Conservation (phyloP, 2,797 vertebrate genomes). For the Rallus crepitans region DNA sequence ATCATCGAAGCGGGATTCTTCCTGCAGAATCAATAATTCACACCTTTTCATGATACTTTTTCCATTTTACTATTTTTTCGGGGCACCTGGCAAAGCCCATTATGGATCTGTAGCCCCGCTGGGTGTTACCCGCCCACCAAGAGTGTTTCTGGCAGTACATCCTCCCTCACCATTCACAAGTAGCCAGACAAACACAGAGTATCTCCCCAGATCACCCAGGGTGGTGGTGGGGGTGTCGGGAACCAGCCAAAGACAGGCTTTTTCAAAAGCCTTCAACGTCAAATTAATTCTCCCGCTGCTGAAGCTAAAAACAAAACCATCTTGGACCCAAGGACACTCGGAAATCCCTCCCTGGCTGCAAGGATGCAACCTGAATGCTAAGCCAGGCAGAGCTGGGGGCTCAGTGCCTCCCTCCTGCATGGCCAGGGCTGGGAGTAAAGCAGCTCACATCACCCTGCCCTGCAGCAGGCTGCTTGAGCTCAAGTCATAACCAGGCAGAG, state of each 20-base stretch:
- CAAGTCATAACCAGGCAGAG: neutral
- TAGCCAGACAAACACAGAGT: neutral
- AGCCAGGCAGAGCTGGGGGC: neutral
- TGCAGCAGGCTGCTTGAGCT: neutral
- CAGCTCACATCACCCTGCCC: neutral
- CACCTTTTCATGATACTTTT: neutral
- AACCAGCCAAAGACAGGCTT: neutral
- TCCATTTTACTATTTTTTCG: neutral
- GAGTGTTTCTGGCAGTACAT: constrained; percentile 18
- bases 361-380: neutral
- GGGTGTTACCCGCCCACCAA: accelerated
- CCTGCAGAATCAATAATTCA: neutral
- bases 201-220: neutral
- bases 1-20: neutral
- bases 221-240: neutral
- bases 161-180: neutral
- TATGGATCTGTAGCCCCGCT: neutral
- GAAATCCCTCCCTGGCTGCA: neutral
- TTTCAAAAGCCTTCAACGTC: neutral
- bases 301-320: neutral
- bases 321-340: accelerated
- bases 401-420: neutral
- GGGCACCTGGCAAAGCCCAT: neutral
- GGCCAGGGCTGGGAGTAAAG: neutral
- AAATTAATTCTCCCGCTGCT: neutral